These are phyloP conservation scores for Poeciliopsis prolifica DNA, from an alignment of 2,113 vertebrate species.

Conservation along the genomic window DNA sequence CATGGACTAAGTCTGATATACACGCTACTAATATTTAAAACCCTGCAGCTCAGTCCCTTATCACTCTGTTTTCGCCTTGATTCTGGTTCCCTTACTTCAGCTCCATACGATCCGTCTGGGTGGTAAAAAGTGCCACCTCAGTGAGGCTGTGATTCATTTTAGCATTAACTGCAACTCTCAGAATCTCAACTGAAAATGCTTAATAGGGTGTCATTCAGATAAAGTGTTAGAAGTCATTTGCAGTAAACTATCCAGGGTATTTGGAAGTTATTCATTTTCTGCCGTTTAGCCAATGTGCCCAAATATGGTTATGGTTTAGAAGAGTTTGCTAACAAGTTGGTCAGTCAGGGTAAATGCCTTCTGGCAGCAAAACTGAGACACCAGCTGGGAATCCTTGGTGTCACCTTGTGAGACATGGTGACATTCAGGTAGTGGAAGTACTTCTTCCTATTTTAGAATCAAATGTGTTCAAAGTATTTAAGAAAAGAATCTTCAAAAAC, in stretches of 20 bases:
- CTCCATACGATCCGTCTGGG: conserved; percentile 34
- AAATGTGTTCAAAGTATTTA: conserved; percentile 8
- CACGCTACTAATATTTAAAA: conserved; percentile 68
- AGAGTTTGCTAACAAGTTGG: neutral
- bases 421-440: neutral
- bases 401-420: conserved; percentile 1
- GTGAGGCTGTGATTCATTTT: conserved; percentile 27
- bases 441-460: conserved; percentile 1
- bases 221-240: neutral
- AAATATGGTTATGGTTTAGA: neutral
- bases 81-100: conserved; percentile 24
- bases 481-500: neutral
- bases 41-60: conserved; percentile 50
- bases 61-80: conserved; percentile 18
- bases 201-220: neutral
- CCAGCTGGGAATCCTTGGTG: conserved; percentile 1
- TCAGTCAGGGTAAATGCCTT: neutral
- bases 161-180: conserved; percentile 11
- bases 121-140: conserved; percentile 29
- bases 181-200: neutral
- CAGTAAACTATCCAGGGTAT: neutral
- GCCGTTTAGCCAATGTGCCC: neutral
- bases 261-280: neutral
- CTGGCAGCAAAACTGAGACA: neutral
- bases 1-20: conserved; percentile 58